Conservation (phyloP, 2,797 vertebrate species). For the Cephalopachus bancanus region DNA sequence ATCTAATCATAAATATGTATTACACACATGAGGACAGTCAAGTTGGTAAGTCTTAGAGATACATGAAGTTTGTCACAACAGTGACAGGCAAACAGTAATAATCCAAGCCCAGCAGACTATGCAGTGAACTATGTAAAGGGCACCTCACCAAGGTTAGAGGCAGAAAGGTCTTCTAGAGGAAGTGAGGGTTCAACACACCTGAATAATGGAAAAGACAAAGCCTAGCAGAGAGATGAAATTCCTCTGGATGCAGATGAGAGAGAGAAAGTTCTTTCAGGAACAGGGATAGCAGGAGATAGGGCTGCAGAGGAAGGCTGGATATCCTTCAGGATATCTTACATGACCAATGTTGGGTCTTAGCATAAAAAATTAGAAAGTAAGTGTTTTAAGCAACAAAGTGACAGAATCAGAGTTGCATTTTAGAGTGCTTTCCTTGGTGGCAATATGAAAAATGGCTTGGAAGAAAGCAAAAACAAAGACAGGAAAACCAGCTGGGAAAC, state of each 20-base stretch:
- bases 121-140: neutral
- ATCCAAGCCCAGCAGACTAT: neutral
- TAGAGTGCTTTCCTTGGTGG: neutral
- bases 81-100: neutral
- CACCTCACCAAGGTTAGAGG: neutral
- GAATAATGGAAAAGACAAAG: neutral
- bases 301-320: neutral
- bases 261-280: neutral
- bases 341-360: neutral
- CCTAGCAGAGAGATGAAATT: neutral
- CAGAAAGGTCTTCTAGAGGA: neutral
- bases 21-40: neutral
- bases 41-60: neutral
- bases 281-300: neutral
- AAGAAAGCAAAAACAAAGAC: neutral
- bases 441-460: neutral
- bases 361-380: neutral
- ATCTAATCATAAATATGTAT: neutral
- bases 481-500: neutral
- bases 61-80: neutral
- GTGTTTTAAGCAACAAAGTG: neutral
- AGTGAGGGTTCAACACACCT: neutral
- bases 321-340: neutral
- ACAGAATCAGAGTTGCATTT: neutral
- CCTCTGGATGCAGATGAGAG: neutral